These are phyloP conservation scores for Andrena trimmerana DNA, from an alignment of 2,888 invertebrate genomes.

Conservation along the genomic window DNA sequence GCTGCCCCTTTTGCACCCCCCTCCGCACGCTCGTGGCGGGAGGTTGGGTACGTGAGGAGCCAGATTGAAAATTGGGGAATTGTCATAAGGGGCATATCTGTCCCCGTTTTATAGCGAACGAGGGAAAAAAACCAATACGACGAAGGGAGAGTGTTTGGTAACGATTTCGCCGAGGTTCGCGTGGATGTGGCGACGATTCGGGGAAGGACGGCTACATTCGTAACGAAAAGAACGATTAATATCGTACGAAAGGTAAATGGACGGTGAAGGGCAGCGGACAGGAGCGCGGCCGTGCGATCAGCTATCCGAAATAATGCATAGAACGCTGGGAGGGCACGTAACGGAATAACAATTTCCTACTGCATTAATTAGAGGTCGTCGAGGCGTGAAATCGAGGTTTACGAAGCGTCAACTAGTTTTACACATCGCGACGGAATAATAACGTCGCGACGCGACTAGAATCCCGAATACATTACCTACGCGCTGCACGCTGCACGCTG, in stretches of 20 bases:
- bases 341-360: conserved; percentile 69
- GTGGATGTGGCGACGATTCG: neutral
- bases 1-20: no score
- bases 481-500: conserved; percentile 14
- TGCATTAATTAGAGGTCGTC: conserved; percentile 74
- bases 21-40: neutral
- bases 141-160: neutral
- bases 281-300: conserved; percentile 35
- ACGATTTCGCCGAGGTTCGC: conserved; percentile 13
- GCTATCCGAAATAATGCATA: conserved; percentile 65
- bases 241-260: conserved; percentile 41
- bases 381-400: conserved; percentile 73
- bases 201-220: neutral
- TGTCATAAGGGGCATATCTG: no score
- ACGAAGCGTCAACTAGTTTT: conserved; percentile 68
- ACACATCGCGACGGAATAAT: conserved; percentile 69
- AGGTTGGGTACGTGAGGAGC: neutral
- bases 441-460: conserved; percentile 65
- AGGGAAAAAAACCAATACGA: neutral
- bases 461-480: conserved; percentile 62
- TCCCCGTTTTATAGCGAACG: neutral
- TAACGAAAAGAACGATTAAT: conserved; percentile 41
- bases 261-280: conserved; percentile 39
- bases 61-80: neutral
- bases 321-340: conserved; percentile 57